Conservation (phyloP, 2,888 invertebrate genomes). For the Polymixis lichenea region DNA sequence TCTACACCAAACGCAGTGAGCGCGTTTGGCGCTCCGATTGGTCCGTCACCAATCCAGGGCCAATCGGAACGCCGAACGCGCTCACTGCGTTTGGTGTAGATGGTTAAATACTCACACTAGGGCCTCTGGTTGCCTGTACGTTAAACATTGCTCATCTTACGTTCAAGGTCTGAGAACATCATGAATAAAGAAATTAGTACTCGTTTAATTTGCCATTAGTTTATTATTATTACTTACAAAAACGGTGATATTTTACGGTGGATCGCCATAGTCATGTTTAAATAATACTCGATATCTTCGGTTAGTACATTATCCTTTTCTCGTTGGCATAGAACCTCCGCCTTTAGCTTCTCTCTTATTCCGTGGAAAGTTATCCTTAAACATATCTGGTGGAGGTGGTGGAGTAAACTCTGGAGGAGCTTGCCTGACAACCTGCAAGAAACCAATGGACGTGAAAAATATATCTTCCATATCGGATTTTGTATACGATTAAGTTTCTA, state of each 20-base stretch:
- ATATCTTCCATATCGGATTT: neutral
- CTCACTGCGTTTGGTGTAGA: too few relatives aligned
- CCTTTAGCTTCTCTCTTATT: slow-evolving; percentile 83
- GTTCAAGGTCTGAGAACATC: neutral
- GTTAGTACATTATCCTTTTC: slow-evolving; percentile 77
- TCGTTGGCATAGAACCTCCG: slow-evolving; percentile 84
- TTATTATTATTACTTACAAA: slow-evolving; percentile 34
- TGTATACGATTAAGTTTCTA: neutral
- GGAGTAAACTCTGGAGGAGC: slow-evolving; percentile 57
- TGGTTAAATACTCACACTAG: too few relatives aligned
- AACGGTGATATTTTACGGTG: neutral
- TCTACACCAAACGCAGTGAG: too few relatives aligned
- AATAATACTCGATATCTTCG: neutral
- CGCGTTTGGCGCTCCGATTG: too few relatives aligned
- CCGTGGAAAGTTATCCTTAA: slow-evolving; percentile 56
- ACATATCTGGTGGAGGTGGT: slow-evolving; percentile 64
- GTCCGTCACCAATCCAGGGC: too few relatives aligned
- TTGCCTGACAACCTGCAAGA: slow-evolving; percentile 78
- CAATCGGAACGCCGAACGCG: too few relatives aligned
- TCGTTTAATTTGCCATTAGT: slow-evolving; percentile 42
- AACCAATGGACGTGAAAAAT: slow-evolving; percentile 12
- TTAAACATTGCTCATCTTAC: neutral
- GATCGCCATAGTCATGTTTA: slow-evolving; percentile 37
- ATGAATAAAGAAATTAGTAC: slow-evolving; percentile 17
- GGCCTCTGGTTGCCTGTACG: neutral